Base-by-base conservation (phyloP, 2,113 vertebrate species). In the Peromyscus polionotus region DNA sequence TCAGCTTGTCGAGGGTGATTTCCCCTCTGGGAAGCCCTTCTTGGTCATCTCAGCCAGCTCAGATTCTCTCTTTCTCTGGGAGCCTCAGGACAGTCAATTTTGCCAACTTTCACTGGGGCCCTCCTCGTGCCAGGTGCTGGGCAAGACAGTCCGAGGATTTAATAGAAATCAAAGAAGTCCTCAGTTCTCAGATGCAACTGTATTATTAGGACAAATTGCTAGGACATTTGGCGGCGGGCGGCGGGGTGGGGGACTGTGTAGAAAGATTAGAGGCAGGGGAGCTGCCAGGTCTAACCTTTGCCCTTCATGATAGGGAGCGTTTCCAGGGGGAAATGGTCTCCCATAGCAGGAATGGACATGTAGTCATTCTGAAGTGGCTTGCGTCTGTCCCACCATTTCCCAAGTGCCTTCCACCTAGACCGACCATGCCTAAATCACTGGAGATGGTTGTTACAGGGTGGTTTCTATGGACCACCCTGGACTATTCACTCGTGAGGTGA, bases 1-100 rank as follows among this genome's bases (percentile, higher is more conserved):
- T 76, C n/a, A 83, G 95, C 77, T 81, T 85, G 54, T 97, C 90
- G 76, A 77, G 94, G 96, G 88, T 13, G 22, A 77, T 61, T 73
- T 96, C 67, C 90, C 73, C 68, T 94, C 73, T 42, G 77, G 86
- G 93, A 90, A 80, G 45, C 79, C 26, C 42, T 94, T 89, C 39
- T 73, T 61, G 61, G 89, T n/a, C 76, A 86, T 70, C 79, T 90
- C 81, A 61, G 51, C 11, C 0, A 16, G 42, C 65, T 65, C 76
- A 7, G 14, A 81, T 17, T 88, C 90, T 61, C 85, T 70, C 75
- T 51, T 72, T 92, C 63, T 67, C 39, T 68, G 89, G 89, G 95
- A 93, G 73, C 33, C 10, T 17, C 24, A 36, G 28, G 31, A 48
- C 51, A 79, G 20, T 79, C 70, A 85, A 19, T 42, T 33, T 88